Base-by-base conservation (phyloP, 35 echinoderm and acorn worm genomes). In the Apostichopus japonicus region DNA sequence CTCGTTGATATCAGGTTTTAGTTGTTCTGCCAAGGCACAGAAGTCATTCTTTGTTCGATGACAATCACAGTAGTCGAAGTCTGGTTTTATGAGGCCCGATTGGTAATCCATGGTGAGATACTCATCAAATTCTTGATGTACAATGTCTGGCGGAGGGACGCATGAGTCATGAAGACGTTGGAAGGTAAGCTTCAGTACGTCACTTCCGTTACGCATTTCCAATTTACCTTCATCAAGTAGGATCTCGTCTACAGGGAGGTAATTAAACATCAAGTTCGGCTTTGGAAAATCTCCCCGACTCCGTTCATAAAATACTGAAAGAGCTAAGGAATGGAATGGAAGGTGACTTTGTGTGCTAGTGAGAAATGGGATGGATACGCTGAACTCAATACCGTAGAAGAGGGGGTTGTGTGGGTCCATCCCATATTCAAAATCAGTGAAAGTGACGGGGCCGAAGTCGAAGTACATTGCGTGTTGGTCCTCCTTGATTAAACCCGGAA, bases 401-500 rank as follows among this genome's bases (percentile, higher is more conserved):
- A 44, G 52, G 24, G 52, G 24, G 33, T 53, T 15, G 11, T 22
- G 23, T 11, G 63, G 63, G 63, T 8, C 19, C 11, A 11, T 15
- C 11, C 63, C 63, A 19, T 54, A 8, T 56, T 83, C 79, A 54
- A 83, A 83, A 15, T 83, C 79, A 54, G 5, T 55, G 17, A 55
- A 55, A 53, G 33, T 83, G 8, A 83, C 51, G 33, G n/a, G 33
- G 4, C 79, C 79, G n/a, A 83, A 52, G 51, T 83, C 79, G 79
- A 83, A 14, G 52, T 83, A 83, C 79, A 83, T 54, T 33, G 52
- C 10, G 24, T 83, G 79, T 83, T 83, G 51, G 54, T 83, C 79
- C n/a, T 19, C n/a, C 3, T 17, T 55, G 51, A 83, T 4, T 19
- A 83, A 55, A 55, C 10, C 44, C 5, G 79, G 79, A 55, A 83